Base-by-base conservation (phyloP, 2,888 invertebrate genomes). In the Xanthorhoe designata region DNA sequence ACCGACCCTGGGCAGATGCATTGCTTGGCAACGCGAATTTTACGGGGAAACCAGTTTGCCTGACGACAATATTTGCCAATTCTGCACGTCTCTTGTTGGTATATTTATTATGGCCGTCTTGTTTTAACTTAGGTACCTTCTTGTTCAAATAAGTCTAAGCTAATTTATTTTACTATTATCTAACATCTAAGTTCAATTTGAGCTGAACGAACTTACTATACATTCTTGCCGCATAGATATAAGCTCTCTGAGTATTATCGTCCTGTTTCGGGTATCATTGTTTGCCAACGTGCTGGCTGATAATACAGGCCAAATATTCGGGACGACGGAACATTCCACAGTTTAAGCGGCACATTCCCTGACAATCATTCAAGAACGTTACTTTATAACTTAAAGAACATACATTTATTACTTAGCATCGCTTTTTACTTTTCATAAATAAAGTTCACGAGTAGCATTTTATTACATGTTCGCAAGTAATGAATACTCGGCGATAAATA, bases 21-120 rank as follows among this genome's bases (percentile, higher is more conserved):
- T 88, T 85, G 90, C 88, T 83, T 88, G 86, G 91, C 88, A 91
- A 90, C 88, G 91, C 91, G 84, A 92, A 92, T 88, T 91, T 93
- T 87, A 90, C 86, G 87, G 85, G 88, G 86, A 90, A 92, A 93
- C 92, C 91, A 86, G 92, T 90, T 90, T 87, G 74, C 81, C 77
- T 80, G 81, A 83, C 85, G 88, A 89, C 89, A 89, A 85, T 85
- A 81, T 81, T 81, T 80, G 68, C 69, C 63, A 66, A 73, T 66
- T 71, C 60, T 64, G 60, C 70, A 66, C 68, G 66, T 66, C 65
- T 66, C 65, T 66, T 52, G 57, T 56, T 52, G 62, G 52, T 64
- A 62, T 62, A 52, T 55, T 64, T 71, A 66, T 63, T 63, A 38
- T 66, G 45, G 53, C 60, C 53, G 51, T 45, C 56, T 68, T 66